Percentiles rank a stretch among this genome's conserved stretches.
phyloP scores from a whole-genome alignment of 2,888 invertebrate genomes.

The Cactoblastis cactorum region DNA sequence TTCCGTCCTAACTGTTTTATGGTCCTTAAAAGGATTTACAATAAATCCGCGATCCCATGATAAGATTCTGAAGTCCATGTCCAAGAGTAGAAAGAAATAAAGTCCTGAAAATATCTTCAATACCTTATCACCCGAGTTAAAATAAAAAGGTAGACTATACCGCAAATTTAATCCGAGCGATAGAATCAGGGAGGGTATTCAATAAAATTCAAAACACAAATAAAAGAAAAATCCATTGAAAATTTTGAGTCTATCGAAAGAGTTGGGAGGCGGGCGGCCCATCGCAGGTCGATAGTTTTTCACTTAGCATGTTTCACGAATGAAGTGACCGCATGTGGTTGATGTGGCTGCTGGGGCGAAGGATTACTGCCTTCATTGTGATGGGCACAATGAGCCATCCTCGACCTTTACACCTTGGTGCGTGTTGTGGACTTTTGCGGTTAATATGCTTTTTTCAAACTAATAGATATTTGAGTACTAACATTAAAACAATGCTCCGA shows the following conservation, averaged over 20 bases:
- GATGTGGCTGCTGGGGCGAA: conserved; percentile 28
- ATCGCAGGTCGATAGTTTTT: conserved; percentile 22
- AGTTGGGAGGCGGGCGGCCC: background rate
- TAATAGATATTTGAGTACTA: no score
- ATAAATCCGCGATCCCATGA: no score
- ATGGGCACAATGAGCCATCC: conserved; percentile 32
- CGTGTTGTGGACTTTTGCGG: conserved; percentile 3
- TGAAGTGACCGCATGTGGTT: conserved; percentile 28
- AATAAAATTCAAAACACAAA: conserved; percentile 11
- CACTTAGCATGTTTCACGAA: conserved; percentile 25
- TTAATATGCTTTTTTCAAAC: background rate
- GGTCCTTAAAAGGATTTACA: no score
- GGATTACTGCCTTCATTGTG: conserved; percentile 31
- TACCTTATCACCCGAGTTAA: no score
- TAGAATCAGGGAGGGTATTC: conserved; percentile 6
- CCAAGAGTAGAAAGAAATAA: no score
- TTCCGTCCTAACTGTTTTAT: no score
- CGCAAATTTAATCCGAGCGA: background rate
- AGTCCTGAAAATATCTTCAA: no score
- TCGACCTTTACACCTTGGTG: conserved; percentile 24
- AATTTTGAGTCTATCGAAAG: conserved; percentile 9
- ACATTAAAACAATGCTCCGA: no score
- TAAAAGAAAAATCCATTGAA: conserved; percentile 9
- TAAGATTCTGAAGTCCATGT: no score
- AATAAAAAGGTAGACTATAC: background rate